These are phyloP conservation scores for Speoplatyrhinus poulsoni DNA, from an alignment of 2,113 vertebrate genomes.

Conservation along the genomic window DNA sequence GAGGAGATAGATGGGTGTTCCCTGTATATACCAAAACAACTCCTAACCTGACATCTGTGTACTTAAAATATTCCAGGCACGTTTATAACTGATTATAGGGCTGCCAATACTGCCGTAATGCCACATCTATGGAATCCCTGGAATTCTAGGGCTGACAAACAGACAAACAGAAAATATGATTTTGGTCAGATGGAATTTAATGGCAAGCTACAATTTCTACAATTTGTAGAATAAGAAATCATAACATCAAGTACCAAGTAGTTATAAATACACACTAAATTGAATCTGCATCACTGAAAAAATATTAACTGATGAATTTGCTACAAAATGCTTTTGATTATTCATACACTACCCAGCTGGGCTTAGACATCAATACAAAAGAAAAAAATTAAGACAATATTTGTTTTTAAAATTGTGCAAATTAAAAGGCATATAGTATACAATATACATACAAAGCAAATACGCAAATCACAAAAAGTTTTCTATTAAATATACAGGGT, in stretches of 20 bases:
- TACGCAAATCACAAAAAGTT: conserved; percentile 50
- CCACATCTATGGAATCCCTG: conserved; percentile 39
- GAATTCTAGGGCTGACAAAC: conserved; percentile 18
- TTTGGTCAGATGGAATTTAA: conserved; percentile 54
- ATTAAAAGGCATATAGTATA: conserved; percentile 67
- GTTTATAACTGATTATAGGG: conserved; percentile 39
- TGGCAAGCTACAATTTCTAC: conserved; percentile 36
- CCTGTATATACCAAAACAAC: conserved; percentile 39
- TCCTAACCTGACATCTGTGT: conserved; percentile 14
- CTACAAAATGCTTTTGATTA: conserved; percentile 62
- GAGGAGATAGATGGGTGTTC: conserved; percentile 29
- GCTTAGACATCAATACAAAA: conserved; percentile 59
- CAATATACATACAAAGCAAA: conserved; percentile 51
- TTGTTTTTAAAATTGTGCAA: conserved; percentile 71
- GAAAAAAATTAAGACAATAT: conserved; percentile 73
- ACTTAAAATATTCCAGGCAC: conserved; percentile 49
- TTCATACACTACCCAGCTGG: conserved; percentile 46
- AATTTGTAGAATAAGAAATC: conserved; percentile 20
- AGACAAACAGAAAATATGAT: conserved; percentile 2
- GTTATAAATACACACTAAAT: conserved; percentile 10
- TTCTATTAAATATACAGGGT: conserved; percentile 36
- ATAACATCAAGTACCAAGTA: conserved; percentile 40
- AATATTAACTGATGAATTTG: conserved; percentile 33
- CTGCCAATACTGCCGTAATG: conserved; percentile 25
- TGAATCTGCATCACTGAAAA: conserved; percentile 27